Conservation (phyloP, 2,113 vertebrate genomes). For the Megaceryle torquata region DNA sequence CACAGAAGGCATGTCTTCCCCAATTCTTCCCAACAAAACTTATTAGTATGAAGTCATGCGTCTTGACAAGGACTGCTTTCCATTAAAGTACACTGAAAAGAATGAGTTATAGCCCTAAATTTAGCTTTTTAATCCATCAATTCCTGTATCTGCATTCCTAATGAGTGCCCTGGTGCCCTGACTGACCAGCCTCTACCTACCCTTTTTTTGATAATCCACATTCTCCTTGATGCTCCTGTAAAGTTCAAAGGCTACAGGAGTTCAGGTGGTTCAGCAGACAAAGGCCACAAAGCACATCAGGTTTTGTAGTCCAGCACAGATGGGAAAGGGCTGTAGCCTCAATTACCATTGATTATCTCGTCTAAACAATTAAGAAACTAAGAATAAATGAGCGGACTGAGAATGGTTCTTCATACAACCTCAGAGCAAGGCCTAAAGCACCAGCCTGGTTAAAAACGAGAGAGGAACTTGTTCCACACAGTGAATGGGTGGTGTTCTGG, state of each 20-base stretch:
- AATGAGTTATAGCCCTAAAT: not conserved
- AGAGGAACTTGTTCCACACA: not conserved
- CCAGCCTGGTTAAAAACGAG: not conserved
- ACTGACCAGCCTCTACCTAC: not conserved
- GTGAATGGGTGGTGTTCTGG: not conserved
- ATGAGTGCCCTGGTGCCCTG: not conserved
- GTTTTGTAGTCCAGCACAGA: not conserved
- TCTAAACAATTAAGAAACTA: not conserved
- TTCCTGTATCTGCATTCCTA: not conserved
- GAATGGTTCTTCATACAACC: not conserved
- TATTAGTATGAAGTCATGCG: not conserved
- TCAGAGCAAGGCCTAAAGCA: not conserved
- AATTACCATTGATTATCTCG: not conserved
- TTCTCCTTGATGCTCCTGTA: not conserved
- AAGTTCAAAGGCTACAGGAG: not conserved
- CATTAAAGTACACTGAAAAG: not conserved
- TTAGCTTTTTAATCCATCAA: not conserved
- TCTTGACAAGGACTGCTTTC: not conserved
- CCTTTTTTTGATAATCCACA: not conserved
- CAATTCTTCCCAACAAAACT: not conserved
- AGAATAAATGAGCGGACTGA: not conserved
- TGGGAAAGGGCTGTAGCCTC: not conserved
- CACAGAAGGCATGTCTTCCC: not conserved
- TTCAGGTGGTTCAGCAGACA: not conserved
- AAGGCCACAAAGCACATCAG: rapidly evolving